phyloP scores from a whole-genome alignment of 2,113 vertebrate species.

The Rallus limicola region DNA sequence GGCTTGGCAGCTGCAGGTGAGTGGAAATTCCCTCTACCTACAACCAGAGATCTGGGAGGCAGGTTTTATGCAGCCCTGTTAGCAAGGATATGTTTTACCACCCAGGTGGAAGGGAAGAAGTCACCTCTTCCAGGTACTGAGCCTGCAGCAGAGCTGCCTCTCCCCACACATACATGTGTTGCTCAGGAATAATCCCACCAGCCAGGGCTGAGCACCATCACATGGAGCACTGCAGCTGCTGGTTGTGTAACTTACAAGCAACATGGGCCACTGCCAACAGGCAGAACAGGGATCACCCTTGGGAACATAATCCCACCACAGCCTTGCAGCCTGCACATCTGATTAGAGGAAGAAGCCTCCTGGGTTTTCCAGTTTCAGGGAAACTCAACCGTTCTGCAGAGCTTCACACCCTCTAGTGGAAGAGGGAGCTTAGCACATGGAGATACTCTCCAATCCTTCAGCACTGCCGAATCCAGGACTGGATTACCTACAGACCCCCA shows the following conservation, averaged over 20 bases:
- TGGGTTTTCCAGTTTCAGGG: fast-evolving
- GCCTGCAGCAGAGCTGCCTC: neutral
- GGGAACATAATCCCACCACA: neutral
- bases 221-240: neutral
- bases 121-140: neutral
- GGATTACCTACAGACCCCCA: too few relatives aligned
- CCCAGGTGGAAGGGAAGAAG: neutral
- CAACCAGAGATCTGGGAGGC: neutral
- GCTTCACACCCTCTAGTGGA: conserved; percentile 58
- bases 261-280: neutral
- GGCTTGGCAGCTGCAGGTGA: neutral
- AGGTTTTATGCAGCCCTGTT: neutral
- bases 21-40: neutral
- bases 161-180: fast-evolving
- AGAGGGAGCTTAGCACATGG: neutral
- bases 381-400: neutral
- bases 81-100: neutral
- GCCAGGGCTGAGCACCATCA: neutral
- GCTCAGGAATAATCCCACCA: fast-evolving
- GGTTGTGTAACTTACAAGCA: neutral
- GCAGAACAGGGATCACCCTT: neutral
- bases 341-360: neutral
- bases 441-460: neutral
- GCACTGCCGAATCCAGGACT: neutral
- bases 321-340: fast-evolving